Conservation (phyloP, 2,113 vertebrate species). For the Micronycteris hirsuta region DNA sequence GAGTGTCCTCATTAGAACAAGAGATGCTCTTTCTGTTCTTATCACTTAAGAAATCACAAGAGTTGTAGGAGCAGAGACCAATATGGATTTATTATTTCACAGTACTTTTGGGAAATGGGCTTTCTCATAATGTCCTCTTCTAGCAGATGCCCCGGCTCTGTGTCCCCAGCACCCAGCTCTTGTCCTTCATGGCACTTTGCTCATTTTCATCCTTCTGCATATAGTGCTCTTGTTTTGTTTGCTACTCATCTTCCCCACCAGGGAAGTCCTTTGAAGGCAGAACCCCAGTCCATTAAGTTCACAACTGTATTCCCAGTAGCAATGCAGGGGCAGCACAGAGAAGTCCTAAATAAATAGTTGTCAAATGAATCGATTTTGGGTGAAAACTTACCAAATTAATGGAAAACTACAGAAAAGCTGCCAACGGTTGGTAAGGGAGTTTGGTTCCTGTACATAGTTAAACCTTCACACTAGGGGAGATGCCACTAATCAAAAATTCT, state of each 20-base stretch:
- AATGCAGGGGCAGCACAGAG: background rate
- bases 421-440: background rate
- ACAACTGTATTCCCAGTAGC: background rate
- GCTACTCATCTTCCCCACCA: background rate
- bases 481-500: background rate
- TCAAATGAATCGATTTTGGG: background rate
- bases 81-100: background rate
- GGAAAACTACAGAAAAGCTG: background rate
- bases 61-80: background rate
- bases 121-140: background rate
- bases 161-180: background rate
- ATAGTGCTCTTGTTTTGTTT: background rate
- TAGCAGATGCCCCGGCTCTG: background rate
- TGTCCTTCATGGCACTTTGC: background rate
- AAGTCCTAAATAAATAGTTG: background rate
- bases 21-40: background rate
- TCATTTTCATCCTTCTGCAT: background rate
- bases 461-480: background rate
- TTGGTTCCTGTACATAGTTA: background rate
- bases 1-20: background rate
- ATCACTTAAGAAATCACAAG: background rate
- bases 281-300: accelerated
- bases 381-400: background rate
- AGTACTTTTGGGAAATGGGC: background rate
- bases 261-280: background rate